Base-by-base conservation (phyloP, 2,797 vertebrate genomes). In the Hafferia zeledoni region DNA sequence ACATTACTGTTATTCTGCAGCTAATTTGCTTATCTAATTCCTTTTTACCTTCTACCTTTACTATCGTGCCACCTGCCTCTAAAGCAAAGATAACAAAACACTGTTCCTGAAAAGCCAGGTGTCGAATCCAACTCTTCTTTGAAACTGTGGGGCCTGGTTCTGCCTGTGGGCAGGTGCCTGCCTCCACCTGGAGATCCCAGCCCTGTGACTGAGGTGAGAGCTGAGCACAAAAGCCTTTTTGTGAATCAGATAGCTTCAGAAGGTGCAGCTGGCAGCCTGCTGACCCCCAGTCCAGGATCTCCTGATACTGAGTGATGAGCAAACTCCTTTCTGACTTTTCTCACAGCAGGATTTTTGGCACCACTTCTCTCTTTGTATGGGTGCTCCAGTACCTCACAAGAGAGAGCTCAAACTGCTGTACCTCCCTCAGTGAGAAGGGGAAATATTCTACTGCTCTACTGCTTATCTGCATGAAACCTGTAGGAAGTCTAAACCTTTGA, bases 251-350 rank as follows among this genome's bases (percentile, higher is more conserved):
- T 3, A 15, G n/a, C 57, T 91, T 69, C 41, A 64, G 61, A 81
- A 78, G 17, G 23, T 2, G 5, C 49, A 33, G n/a, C 18, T 1
- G 4, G 24, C 14, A 46, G 11, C 27, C 67, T 0, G 0, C 27
- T 88, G 46, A 2, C 7, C 24, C 10, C 17, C 8, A 24, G 19
- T 13, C 53, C 15, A 0, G n/a, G 12, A 7, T 76, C 6, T 86
- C 17, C 28, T 50, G 31, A 19, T 41, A 30, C 0, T 46, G 43
- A 57, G 31, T 43, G 53, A 61, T 8, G 6, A 60, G 8, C 22
- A 37, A 70, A 9, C 4, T 83, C 31, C 67, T 76, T 57, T 52
- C n/a, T 17, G 20, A 37, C 6, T 59, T 70, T 52, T 70, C 50
- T 69, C 57, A 13, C 33, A 49, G 13, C 3, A 10, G 6, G 8